A percentile compares a stretch with the other conserved stretches of the same genome.
These are phyloP conservation scores for Cheilosia vernalis DNA, from an alignment of 2,888 invertebrate species.

Conservation along the genomic window DNA sequence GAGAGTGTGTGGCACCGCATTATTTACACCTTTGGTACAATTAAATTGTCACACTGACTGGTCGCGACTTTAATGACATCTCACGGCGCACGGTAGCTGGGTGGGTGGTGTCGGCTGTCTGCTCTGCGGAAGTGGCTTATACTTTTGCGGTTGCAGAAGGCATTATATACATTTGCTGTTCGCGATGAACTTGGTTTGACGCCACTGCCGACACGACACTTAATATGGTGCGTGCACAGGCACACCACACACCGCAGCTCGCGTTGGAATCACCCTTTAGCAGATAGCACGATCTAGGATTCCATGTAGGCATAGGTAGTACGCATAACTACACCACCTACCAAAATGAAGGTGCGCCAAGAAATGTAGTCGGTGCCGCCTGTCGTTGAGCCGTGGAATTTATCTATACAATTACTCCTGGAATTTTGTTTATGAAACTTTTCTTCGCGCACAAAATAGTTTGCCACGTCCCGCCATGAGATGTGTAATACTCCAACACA, in stretches of 20 bases:
- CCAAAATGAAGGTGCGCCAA: conserved; percentile 31
- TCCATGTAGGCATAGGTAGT: conserved; percentile 49
- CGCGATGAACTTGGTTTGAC: conserved; percentile 64
- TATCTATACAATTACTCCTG: conserved; percentile 65
- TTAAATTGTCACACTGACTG: conserved; percentile 73
- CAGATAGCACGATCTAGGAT: conserved; percentile 54
- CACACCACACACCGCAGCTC: not conserved
- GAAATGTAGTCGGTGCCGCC: conserved; percentile 1
- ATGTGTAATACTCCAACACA: conserved; percentile 13
- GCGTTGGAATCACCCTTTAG: conserved; percentile 34
- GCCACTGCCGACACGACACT: conserved; percentile 47
- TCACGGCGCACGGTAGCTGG: conserved; percentile 18
- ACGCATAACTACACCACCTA: not conserved
- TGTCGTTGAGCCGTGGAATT: conserved; percentile 36
- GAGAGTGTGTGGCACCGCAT: conserved; percentile 22
- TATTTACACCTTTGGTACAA: conserved; percentile 73
- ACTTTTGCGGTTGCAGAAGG: conserved; percentile 65
- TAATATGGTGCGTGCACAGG: conserved; percentile 45
- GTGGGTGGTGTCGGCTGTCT: not conserved
- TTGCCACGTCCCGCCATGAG: conserved; percentile 47
- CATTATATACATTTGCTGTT: conserved; percentile 65
- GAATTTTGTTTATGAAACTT: conserved; percentile 73
- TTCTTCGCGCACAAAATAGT: conserved; percentile 45
- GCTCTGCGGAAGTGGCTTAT: conserved; percentile 63
- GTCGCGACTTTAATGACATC: conserved; percentile 72